These are phyloP conservation scores for Coptodon bakossiorum DNA, from an alignment of 2,113 vertebrate species.

Conservation along the genomic window DNA sequence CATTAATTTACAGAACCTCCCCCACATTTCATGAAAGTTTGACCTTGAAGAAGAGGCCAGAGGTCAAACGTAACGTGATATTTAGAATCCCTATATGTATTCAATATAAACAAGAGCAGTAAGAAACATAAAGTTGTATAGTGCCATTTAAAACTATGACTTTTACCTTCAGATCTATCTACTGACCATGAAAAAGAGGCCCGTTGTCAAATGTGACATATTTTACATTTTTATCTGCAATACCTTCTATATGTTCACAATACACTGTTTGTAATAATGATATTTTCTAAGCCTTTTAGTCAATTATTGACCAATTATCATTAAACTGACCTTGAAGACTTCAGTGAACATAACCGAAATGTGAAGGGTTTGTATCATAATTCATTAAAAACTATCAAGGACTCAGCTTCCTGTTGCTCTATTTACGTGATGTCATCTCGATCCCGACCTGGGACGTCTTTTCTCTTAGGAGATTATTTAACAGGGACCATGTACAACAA, in stretches of 20 bases:
- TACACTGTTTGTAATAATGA: neutral
- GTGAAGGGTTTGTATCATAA: neutral
- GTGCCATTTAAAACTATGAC: neutral
- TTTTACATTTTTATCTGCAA: neutral
- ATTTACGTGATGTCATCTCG: neutral
- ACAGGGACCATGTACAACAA: too few relatives aligned
- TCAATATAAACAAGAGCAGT: neutral
- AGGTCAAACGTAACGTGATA: neutral
- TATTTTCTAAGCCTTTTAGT: neutral
- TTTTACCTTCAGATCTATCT: neutral
- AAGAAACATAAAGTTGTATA: neutral
- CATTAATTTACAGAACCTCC: neutral
- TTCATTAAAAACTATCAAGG: neutral
- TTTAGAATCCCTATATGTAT: neutral
- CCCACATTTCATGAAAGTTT: neutral
- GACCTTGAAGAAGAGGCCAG: neutral
- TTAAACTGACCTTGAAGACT: neutral
- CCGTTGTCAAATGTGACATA: neutral
- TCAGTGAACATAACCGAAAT: neutral
- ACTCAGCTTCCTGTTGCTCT: neutral
- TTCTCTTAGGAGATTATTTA: neutral
- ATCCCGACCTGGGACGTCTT: rapidly evolving
- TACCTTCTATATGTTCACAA: neutral
- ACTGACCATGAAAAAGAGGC: neutral
- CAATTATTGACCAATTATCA: neutral